Evolutionary conservation across 92 coral and sea anemone genomes (phyloP), one percentile per base, ranked within the genome.

Genomic region (Pocillopora meandrina): DNA sequence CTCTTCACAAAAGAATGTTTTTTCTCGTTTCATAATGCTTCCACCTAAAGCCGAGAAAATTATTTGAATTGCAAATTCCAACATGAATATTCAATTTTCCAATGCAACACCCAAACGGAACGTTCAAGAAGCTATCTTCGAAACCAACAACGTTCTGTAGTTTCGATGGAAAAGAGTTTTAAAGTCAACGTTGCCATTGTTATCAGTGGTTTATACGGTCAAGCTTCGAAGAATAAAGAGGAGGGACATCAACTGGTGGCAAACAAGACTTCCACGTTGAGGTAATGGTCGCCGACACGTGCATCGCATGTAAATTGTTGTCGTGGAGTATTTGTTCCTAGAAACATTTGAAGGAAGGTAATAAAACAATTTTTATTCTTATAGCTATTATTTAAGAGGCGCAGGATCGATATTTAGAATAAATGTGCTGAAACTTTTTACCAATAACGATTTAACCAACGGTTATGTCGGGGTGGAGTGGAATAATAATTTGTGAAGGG

Each of bases 61-160:
- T 21, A 70, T 34, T 70, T 70, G 56, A 70, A 70, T 70, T 70
- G 74, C 74, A 70, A 15, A 70, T 35, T 36, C 17, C 10, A 21
- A 8, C 23, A 70, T 70, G 35, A 70, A 70, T 36, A 70, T 70
- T 70, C 74, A 70, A 17, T 36, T 15, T 34, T 70, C n/a, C 33
- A 3, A 8, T 11, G 4, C 56, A 35, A n/a, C 52, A 70, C 55
- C 12, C 35, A 70, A 13, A 42, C 35, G 56, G 21, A 16, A 14
- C 35, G 74, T 55, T 8, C 33, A 14, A 10, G 52, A 68, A 8
- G 72, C 23, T 1, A 68, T 31, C 49, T 55, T 59, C 14, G 18
- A 12, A 12, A 9, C 16, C 17, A 70, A 70, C 12, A 12, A 4
- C 73, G 73, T 20, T 34, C 55, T 35, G 52, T 21, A 69, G 73